A percentile compares a stretch with the other conserved stretches of the same genome.
phyloP scores from a whole-genome alignment of 2,888 invertebrate species.

The Phania funesta region DNA sequence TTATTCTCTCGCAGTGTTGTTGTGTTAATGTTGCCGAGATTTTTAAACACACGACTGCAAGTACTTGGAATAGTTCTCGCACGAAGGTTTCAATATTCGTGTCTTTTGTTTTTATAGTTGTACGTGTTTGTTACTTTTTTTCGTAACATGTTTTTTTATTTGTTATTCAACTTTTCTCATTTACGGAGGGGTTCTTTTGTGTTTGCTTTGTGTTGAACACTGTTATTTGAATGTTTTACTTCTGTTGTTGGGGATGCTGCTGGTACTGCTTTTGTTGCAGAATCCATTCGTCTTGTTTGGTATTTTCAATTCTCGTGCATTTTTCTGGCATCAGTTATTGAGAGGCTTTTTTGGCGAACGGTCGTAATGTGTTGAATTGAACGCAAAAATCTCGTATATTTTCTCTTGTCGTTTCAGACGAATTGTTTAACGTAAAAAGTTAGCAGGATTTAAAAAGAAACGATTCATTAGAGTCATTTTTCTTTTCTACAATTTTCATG shows the following conservation, averaged over 20 bases:
- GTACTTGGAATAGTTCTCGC: not conserved
- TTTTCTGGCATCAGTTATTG: constrained; percentile 60
- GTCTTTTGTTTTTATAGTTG: not conserved
- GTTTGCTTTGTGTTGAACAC: not conserved
- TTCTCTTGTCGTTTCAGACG: not conserved
- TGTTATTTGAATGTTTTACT: constrained; percentile 20
- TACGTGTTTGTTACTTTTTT: not conserved
- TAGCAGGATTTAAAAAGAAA: not conserved
- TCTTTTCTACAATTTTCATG: not conserved
- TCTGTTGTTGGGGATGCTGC: not conserved
- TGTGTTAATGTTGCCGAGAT: not conserved
- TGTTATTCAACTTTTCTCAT: not conserved
- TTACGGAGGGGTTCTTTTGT: not conserved
- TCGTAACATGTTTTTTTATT: not conserved
- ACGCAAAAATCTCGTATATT: not conserved
- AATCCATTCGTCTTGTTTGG: constrained; percentile 14
- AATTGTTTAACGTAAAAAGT: constrained; percentile 23
- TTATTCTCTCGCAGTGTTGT: not conserved
- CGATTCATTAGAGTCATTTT: not conserved
- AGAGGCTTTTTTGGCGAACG: constrained; percentile 57
- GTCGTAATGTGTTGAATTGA: constrained; percentile 27
- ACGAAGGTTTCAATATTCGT: not conserved
- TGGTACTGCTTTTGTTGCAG: constrained; percentile 33
- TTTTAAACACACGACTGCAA: not conserved
- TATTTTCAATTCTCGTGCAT: constrained; percentile 26